Percentiles rank a stretch among this genome's conserved stretches.
These are phyloP conservation scores for Helarctos malayanus DNA, from an alignment of 2,797 vertebrate species.

Conservation along the genomic window DNA sequence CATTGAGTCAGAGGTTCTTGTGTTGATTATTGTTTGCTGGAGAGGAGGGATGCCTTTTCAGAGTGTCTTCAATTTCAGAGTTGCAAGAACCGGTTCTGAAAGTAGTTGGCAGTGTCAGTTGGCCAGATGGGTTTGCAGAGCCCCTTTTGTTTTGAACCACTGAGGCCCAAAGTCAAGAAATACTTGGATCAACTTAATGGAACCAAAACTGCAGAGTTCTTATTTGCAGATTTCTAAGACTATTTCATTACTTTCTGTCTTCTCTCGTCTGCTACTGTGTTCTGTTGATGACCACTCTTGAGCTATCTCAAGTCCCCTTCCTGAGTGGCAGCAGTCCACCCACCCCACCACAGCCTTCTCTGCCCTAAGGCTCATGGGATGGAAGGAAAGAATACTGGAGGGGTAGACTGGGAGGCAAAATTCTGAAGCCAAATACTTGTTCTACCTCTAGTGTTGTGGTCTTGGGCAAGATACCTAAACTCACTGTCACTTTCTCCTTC, in stretches of 20 bases:
- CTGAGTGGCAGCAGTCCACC: too few species aligned
- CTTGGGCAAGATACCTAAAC: background rate
- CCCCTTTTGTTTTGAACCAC: conserved; percentile 47
- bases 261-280: background rate
- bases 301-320: background rate
- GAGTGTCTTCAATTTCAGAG: conserved; percentile 1
- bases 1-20: background rate
- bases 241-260: background rate
- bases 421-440: background rate
- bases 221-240: background rate
- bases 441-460: background rate
- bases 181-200: background rate
- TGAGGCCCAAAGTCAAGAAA: conserved; percentile 6
- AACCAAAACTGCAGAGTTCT: background rate
- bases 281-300: background rate
- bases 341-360: background rate
- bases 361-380: background rate
- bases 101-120: background rate
- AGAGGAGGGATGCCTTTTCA: background rate
- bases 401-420: background rate
- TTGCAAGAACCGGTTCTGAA: conserved; percentile 7
- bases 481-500: background rate
- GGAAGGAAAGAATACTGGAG: background rate
- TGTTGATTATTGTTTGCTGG: background rate
- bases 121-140: conserved; percentile 11